A percentile compares a stretch with the other conserved stretches of the same genome.
These are phyloP conservation scores for Thamnaconus septentrionalis DNA, from an alignment of 2,113 vertebrate species.

Conservation along the genomic window DNA sequence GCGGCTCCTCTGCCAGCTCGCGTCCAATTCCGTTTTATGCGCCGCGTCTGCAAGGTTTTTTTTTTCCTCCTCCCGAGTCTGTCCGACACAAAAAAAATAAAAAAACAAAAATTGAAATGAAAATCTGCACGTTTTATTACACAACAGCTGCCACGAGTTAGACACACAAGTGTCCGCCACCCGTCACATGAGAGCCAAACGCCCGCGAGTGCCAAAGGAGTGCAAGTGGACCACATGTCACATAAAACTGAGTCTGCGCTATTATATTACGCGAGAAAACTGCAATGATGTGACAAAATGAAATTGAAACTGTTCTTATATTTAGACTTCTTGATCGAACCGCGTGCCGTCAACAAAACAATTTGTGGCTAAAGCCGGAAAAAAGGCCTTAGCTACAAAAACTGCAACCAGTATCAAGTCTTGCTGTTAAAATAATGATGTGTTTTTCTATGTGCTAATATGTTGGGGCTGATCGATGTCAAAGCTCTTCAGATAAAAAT, in stretches of 20 bases:
- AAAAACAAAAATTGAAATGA: slow-evolving; percentile 7
- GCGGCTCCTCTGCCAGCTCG: slow-evolving; percentile 6
- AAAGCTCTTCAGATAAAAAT: too few relatives aligned
- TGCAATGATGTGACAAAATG: not conserved
- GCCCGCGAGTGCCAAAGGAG: slow-evolving; percentile 21
- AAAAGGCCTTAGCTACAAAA: too few relatives aligned
- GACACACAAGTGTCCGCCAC: slow-evolving; percentile 22
- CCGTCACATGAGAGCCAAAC: slow-evolving; percentile 28
- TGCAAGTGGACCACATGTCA: slow-evolving; percentile 10
- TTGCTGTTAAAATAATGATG: too few relatives aligned
- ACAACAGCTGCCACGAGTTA: slow-evolving; percentile 37
- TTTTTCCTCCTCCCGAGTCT: not conserved
- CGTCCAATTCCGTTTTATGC: not conserved
- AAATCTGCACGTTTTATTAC: slow-evolving; percentile 21
- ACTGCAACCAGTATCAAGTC: too few relatives aligned
- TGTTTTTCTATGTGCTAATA: too few relatives aligned
- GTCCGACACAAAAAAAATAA: not conserved
- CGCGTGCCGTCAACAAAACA: too few relatives aligned
- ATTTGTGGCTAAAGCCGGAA: too few relatives aligned
- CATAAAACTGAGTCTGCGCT: not conserved
- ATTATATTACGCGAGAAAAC: not conserved
- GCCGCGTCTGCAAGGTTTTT: slow-evolving; percentile 4
- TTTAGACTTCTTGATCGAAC: too few relatives aligned
- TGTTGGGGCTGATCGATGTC: too few relatives aligned
- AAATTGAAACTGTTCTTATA: not conserved